Base-by-base conservation (phyloP, 2,888 invertebrate genomes). In the Philereme transversata region DNA sequence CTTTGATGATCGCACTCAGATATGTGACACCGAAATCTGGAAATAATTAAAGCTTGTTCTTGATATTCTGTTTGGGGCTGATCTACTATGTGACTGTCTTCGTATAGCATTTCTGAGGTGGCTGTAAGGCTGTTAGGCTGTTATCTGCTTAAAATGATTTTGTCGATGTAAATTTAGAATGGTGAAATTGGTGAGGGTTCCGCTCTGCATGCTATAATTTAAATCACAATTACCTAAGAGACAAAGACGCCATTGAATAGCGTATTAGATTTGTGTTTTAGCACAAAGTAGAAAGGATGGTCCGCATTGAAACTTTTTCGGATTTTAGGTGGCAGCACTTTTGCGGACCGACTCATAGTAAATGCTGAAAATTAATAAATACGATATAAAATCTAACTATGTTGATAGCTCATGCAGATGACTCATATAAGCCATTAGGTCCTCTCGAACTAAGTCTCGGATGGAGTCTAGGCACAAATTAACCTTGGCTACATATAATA, bases 291-390 rank as follows among this genome's bases (percentile, higher is more conserved):
- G 53, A 71, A 72, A 5, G 73, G 68, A 48, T 50, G 67, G 44
- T 72, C 64, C 22, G 65, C 74, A 10, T 44, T 40, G 55, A 75
- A 73, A 49, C 5, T 40, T 47, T 46, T n/a, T 36, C 45, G 35
- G 9, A 46, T 34, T 5, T 3, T 4, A 54, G 45, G 50, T 46
- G 54, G 60, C 38, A 54, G 6, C n/a, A 48, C 40, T 65, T 45
- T 71, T 10, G 43, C 58, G 5, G 70, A 67, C 35, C 64, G 64
- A 51, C 7, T 56, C 33, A 8, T 0, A 58, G 7, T 5, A 61
- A 62, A 70, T 33, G 34, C 73, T 76, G 72, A 8, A 74, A 72
- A 45, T 48, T 9, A 60, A 35, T 35, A 50, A 49, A 50, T 4
- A 49, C 22, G 40, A 54, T 4, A 10, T 10, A 35, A 38, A 8